These are phyloP conservation scores for Tricholauxania praeusta DNA, from an alignment of 2,888 invertebrate genomes.

Conservation along the genomic window DNA sequence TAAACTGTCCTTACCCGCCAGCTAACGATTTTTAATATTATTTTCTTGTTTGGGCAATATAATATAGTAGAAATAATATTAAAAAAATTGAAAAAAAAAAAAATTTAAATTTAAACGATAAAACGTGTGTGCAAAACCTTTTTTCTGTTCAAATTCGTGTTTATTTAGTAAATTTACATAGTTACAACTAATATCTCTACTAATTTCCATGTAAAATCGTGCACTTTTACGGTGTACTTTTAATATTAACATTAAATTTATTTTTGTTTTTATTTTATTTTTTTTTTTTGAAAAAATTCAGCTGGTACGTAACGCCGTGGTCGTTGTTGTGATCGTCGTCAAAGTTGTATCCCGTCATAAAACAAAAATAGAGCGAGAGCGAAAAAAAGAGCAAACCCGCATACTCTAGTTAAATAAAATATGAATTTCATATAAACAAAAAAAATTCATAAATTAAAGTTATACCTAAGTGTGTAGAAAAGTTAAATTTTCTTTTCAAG, in stretches of 20 bases:
- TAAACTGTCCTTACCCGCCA: not conserved
- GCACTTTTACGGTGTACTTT: too few relatives aligned
- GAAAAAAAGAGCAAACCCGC: constrained; percentile 5
- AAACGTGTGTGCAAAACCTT: not conserved
- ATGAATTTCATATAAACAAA: not conserved
- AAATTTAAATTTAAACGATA: not conserved
- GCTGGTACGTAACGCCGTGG: constrained; percentile 13
- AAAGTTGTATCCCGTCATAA: constrained; percentile 15
- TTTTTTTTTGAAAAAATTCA: too few relatives aligned
- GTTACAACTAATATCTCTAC: too few relatives aligned
- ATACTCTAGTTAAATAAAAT: constrained; percentile 11
- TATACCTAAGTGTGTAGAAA: not conserved
- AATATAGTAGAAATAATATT: not conserved
- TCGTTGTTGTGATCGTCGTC: not conserved
- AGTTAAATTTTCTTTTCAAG: too few relatives aligned
- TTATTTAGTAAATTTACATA: too few relatives aligned
- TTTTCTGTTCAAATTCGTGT: not conserved
- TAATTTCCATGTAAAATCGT: too few relatives aligned
- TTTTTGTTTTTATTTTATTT: too few relatives aligned
- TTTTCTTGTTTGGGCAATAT: not conserved
- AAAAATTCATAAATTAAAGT: constrained; percentile 1
- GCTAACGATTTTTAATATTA: not conserved
- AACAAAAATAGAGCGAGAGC: constrained; percentile 33
- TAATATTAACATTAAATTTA: too few relatives aligned
- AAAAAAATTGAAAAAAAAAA: not conserved